Evolutionary conservation across 37 sponge, comb jelly and placozoan species (phyloP).

Genomic region (Haliclona indistincta): DNA sequence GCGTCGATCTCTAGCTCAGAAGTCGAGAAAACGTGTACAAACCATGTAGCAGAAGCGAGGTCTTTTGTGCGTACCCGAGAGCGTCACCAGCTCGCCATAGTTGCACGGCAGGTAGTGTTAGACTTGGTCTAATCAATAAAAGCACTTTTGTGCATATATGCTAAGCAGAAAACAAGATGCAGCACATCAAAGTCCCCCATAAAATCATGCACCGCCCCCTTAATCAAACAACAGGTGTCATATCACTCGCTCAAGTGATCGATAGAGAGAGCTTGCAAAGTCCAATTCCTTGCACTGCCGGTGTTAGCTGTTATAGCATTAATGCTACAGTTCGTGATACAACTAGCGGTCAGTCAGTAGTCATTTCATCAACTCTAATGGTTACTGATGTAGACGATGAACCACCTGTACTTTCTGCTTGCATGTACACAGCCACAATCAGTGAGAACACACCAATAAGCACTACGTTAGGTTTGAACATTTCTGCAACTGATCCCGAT

Average conservation of each 20-base stretch:
- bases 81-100: no score
- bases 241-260: constrained; percentile 22
- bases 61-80: no score
- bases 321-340: constrained; percentile 21
- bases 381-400: constrained; percentile 56
- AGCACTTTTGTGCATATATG: no score
- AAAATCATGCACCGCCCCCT: constrained; percentile 23
- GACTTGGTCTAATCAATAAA: constrained; percentile 21
- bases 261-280: constrained; percentile 42
- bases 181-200: no score
- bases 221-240: constrained; percentile 38
- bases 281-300: constrained; percentile 10
- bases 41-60: no score
- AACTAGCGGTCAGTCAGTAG: neutral
- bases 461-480: constrained; percentile 4
- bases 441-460: constrained; percentile 28
- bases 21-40: no score
- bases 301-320: constrained; percentile 27
- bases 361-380: neutral
- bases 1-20: no score
- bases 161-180: no score
- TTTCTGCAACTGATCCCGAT: constrained; percentile 56
- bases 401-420: constrained; percentile 39
- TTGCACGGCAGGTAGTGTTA: no score
- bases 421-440: constrained; percentile 30